These are phyloP conservation scores for Gryllus longicercus DNA, from an alignment of 2,888 invertebrate species.

Conservation along the genomic window DNA sequence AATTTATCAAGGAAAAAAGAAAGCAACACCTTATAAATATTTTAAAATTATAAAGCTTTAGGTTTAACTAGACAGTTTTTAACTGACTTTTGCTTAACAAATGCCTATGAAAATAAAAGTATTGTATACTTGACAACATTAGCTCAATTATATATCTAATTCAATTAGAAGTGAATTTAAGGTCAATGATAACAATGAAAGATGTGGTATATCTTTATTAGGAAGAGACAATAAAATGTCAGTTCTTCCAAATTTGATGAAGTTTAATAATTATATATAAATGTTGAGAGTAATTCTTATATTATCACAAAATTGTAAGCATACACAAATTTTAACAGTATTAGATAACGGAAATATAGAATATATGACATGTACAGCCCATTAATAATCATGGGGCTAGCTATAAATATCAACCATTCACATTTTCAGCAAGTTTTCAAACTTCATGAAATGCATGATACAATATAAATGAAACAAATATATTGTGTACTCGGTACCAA, in stretches of 20 bases:
- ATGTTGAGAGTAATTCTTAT: not conserved
- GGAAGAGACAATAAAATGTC: not conserved
- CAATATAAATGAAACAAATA: too few species aligned
- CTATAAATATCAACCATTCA: constrained; percentile 17
- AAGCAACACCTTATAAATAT: too few species aligned
- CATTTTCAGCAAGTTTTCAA: not conserved
- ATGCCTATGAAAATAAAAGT: too few species aligned
- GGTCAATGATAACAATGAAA: not conserved
- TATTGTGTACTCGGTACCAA: too few species aligned
- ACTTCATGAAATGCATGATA: too few species aligned
- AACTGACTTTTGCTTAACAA: too few species aligned
- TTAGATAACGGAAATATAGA: constrained; percentile 17
- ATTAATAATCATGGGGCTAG: not conserved
- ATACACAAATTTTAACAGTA: constrained; percentile 7
- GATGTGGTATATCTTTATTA: constrained; percentile 1
- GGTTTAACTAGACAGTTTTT: too few species aligned
- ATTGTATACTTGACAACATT: too few species aligned
- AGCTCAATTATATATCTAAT: too few species aligned
- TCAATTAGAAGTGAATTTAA: too few species aligned
- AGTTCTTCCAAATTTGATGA: not conserved
- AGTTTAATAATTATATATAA: constrained; percentile 17
- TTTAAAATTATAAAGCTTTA: too few species aligned
- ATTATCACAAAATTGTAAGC: not conserved
- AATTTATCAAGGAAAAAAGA: too few species aligned
- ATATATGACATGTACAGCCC: constrained; percentile 7